Conservation (phyloP, 2,888 invertebrate species). For the Xestoiulus laeticollis region DNA sequence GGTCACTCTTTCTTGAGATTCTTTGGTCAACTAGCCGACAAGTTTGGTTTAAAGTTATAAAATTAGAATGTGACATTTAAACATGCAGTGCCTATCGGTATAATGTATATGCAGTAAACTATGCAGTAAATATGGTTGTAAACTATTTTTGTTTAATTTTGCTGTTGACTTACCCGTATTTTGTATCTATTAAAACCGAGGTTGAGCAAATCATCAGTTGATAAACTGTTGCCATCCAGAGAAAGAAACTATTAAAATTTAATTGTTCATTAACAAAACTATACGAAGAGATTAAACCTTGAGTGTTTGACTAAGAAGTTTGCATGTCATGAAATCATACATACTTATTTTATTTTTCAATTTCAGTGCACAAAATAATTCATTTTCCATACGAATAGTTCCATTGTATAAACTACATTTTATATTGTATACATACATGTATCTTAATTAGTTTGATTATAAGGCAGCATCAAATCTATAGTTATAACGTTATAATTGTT, state of each 20-base stretch:
- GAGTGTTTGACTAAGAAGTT: no score
- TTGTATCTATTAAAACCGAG: slow-evolving; percentile 69
- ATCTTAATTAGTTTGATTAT: neutral
- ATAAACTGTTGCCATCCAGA: slow-evolving; percentile 70
- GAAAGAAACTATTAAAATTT: slow-evolving; percentile 65
- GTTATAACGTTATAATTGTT: no score
- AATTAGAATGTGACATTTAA: neutral
- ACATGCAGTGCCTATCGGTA: no score
- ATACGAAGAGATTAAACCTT: neutral
- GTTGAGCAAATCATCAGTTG: slow-evolving; percentile 69
- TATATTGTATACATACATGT: neutral
- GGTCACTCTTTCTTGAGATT: slow-evolving; percentile 68
- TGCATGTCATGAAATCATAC: neutral
- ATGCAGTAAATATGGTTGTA: slow-evolving; percentile 2
- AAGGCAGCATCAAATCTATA: no score
- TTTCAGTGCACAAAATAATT: no score
- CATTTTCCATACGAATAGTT: no score
- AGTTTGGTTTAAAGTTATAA: neutral
- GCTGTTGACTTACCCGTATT: slow-evolving; percentile 66
- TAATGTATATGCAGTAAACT: no score
- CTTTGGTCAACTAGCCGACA: slow-evolving; percentile 64
- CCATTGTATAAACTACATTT: no score
- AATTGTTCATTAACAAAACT: slow-evolving; percentile 56
- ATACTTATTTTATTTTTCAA: no score
- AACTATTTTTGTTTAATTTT: slow-evolving; percentile 24